Percentiles rank a stretch among this genome's conserved stretches.
Conservation (phyloP, 2,888 invertebrate genomes). For the Drosophila aldrichi region DNA sequence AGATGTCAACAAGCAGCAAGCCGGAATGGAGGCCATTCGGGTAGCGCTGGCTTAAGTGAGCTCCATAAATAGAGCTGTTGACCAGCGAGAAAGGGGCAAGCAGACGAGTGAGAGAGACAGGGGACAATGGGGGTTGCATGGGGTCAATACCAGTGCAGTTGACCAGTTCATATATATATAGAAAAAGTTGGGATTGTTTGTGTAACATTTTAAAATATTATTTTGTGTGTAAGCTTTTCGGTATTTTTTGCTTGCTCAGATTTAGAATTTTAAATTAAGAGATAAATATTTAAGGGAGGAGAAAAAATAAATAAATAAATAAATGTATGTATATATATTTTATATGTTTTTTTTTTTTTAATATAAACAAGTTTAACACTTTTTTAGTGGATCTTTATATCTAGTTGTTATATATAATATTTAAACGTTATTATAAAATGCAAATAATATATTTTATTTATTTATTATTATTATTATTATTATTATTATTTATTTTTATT, state of each 20-base stretch:
- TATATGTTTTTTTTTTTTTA: no score
- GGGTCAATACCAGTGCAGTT: background rate
- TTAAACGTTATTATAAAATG: no score
- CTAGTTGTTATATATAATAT: no score
- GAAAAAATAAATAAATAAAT: no score
- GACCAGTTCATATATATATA: background rate
- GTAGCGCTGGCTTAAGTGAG: conserved; percentile 31
- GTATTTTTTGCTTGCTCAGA: background rate
- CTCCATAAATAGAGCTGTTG: conserved; percentile 42
- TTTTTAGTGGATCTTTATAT: no score
- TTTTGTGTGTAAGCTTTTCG: background rate
- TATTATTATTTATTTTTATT: no score
- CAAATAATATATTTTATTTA: no score
- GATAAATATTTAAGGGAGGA: background rate
- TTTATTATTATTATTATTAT: no score
- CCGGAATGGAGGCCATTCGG: conserved; percentile 24
- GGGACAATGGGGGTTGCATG: background rate
- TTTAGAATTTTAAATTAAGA: background rate
- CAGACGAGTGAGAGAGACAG: background rate
- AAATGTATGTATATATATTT: no score
- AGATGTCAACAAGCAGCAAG: conserved; percentile 48
- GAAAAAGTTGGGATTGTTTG: background rate
- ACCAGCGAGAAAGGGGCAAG: background rate
- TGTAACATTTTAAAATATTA: background rate
- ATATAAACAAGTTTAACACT: no score